These are phyloP conservation scores for Ctenoplectra terminalis DNA, from an alignment of 1,140 invertebrate genomes.

Conservation along the genomic window DNA sequence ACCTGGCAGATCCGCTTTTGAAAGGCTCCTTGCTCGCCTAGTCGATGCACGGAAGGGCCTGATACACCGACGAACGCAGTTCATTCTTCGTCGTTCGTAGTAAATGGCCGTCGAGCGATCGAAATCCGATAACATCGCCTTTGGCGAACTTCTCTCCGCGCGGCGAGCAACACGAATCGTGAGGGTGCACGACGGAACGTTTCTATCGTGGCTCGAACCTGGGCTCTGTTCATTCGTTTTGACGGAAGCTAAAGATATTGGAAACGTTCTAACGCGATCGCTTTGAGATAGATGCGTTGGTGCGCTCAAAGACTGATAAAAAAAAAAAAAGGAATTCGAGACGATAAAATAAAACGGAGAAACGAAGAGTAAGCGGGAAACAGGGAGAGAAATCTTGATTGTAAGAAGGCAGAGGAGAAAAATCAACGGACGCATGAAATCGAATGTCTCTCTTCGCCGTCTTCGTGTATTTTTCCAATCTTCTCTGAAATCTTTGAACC, in stretches of 20 bases:
- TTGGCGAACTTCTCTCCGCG: constrained; percentile 48
- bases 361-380: background rate
- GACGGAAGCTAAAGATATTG: constrained; percentile 56
- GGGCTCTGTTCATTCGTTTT: constrained; percentile 40
- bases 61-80: constrained; percentile 32
- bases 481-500: constrained; percentile 36
- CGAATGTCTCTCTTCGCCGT: constrained; percentile 8
- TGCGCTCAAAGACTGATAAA: constrained; percentile 10
- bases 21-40: constrained; percentile 33
- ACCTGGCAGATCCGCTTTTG: constrained; percentile 49
- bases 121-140: constrained; percentile 60
- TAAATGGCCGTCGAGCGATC: constrained; percentile 56
- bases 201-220: constrained; percentile 28
- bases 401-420: background rate
- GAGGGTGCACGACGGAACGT: constrained; percentile 18
- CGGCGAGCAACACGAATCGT: constrained; percentile 34
- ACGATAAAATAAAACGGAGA: constrained; percentile 34
- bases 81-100: constrained; percentile 56
- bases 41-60: constrained; percentile 15
- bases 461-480: constrained; percentile 39
- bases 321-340: background rate
- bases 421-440: constrained; percentile 32
- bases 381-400: constrained; percentile 9
- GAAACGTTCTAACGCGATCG: constrained; percentile 55
- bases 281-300: constrained; percentile 46